A percentile compares a stretch with the other conserved stretches of the same genome.
These are phyloP conservation scores for Alauda arvensis DNA, from an alignment of 2,797 vertebrate genomes.

Conservation along the genomic window DNA sequence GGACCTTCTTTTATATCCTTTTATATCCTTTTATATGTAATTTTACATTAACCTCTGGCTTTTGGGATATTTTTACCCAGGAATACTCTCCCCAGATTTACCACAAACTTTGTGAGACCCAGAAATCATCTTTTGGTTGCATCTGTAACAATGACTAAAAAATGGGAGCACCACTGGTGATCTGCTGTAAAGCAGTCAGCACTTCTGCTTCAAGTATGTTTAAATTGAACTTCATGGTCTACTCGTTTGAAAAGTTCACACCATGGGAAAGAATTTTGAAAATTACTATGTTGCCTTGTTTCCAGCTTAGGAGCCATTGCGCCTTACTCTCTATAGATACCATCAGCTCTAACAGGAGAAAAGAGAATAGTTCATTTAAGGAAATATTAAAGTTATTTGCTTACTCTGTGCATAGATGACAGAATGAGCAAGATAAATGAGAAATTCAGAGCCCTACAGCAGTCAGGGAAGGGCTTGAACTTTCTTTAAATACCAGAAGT, in stretches of 20 bases:
- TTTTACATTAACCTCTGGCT: background rate
- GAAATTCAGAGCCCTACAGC: slow-evolving; percentile 28
- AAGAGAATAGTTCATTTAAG: background rate
- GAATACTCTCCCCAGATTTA: background rate
- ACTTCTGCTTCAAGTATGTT: background rate
- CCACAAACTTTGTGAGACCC: background rate
- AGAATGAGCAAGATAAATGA: background rate
- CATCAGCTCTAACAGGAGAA: background rate
- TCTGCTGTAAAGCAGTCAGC: background rate
- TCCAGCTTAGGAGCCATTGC: background rate
- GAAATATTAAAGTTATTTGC: slow-evolving; percentile 13
- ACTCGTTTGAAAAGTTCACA: background rate
- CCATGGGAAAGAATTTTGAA: background rate
- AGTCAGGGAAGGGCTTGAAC: slow-evolving; percentile 22
- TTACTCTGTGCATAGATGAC: background rate
- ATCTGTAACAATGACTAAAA: background rate
- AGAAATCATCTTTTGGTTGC: background rate
- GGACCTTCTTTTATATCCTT: background rate
- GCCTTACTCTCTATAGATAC: background rate
- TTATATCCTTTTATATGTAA: background rate
- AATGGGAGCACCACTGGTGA: background rate
- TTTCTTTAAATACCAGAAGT: slow-evolving; percentile 21
- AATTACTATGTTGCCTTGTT: background rate
- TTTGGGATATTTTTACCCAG: background rate
- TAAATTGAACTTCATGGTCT: background rate